Evolutionary conservation across 2,113 vertebrate species (phyloP), one percentile per base, ranked within the genome.

Genomic region (Anolis carolinensis): DNA sequence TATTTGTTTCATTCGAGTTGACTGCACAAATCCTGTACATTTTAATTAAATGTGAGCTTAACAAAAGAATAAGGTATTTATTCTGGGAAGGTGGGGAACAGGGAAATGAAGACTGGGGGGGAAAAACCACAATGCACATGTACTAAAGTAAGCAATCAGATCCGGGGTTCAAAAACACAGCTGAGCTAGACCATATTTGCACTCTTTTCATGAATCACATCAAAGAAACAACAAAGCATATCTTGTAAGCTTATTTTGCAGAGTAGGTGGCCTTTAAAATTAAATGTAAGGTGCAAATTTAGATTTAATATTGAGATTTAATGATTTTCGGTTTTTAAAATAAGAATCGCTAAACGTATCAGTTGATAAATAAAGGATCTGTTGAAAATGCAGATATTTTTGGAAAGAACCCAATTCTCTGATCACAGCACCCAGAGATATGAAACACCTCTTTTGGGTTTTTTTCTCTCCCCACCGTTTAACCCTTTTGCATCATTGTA

Each of bases 21-120:
- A 96, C 96, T 93, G 96, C 97, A 96, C 96, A 96, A 96, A 96
- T 96, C 96, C 96, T 97, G 96, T 97, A 96, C 96, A 95, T 97
- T 97, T 97, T 97, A 97, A 97, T 97, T 97, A 97, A 97, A 97
- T 96, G 97, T 97, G 96, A 96, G 96, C 96, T 97, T 97, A 97
- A 97, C 96, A 95, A 96, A 97, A 97, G 95, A 96, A 93, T 94
- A 94, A 97, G 95, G 95, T 96, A 95, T 96, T 96, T 96, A 96
- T 96, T 96, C 95, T 92, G 90, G 81, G 82, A 86, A 85, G 88
- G 83, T 32, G 94, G 93, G 90, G 92, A 91, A 65, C 79, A 86
- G 44, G 71, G 86, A 93, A 93, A 92, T 83, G 92, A 90, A 94
- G 95, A 94, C 96, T 93, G 94, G 90, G 91, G 94, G 83, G 88